Base-by-base conservation (phyloP, 2,797 vertebrate species). In the Lepus townsendii region DNA sequence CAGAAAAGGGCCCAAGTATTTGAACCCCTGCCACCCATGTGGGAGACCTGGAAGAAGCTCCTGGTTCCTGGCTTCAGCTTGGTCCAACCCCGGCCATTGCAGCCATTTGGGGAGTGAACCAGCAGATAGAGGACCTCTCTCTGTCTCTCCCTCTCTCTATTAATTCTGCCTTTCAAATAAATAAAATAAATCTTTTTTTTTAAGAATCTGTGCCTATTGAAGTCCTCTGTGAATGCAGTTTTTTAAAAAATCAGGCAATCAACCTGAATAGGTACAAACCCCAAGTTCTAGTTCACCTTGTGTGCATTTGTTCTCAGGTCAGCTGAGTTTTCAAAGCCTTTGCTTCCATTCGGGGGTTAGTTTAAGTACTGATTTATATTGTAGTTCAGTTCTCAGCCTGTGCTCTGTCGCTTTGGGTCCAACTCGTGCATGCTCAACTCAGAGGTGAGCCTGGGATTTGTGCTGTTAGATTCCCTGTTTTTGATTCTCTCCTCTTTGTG, bases 271-370 rank as follows among this genome's bases (percentile, higher is more conserved):
- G 54, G 47, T 66, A 63, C 65, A 78, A 57, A 73, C 35, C 85
- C 35, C 19, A 83, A 76, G 16, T 68, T 79, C 42, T 60, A 30
- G 26, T 19, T 85, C 35, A 73, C 71, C 38, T 85, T 42, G n/a
- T 60, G 16, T 11, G 35, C 47, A 47, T 42, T 60, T 57, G 52
- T 76, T 83, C 69, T 27, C 52, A 7, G 20, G 50, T 68, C 63
- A 60, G 42, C 76, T 89, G 24, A 71, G 65, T 83, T 92, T 86
- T 38, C 88, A 93, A 96, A 83, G 84, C 50, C 75, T 89, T 91
- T 91, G 50, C 17, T 32, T 47, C 88, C 76, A 80, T n/a, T 77
- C 30, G 68, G 47, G 54, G n/a, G 20, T 82, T 91, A 82, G 38
- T 93, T 83, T 91, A 50, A 77, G 83, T 75, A 68, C 50, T 30